Conservation (phyloP, 2,797 vertebrate species). For the Pantherophis alleghaniensis region DNA sequence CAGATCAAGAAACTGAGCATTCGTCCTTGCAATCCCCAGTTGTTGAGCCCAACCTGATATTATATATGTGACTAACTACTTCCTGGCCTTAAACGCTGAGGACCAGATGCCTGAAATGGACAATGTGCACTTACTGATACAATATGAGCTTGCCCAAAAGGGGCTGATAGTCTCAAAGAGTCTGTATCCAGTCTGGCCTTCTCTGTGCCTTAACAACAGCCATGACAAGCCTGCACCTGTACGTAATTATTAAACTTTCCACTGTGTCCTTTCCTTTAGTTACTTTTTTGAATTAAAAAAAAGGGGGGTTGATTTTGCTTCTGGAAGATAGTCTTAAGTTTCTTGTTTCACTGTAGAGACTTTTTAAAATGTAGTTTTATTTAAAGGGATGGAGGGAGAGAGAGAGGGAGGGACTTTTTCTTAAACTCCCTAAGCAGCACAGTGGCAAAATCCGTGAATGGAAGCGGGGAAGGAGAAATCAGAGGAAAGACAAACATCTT, state of each 20-base stretch:
- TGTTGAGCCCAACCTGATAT: neutral
- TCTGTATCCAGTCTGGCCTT: conserved; percentile 18
- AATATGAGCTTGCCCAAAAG: neutral
- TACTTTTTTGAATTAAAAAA: conserved; percentile 21
- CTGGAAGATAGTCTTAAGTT: conserved; percentile 36
- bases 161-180: neutral
- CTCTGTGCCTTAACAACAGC: neutral
- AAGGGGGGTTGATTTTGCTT: neutral
- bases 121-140: neutral
- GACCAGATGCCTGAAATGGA: neutral
- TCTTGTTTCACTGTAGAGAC: conserved; percentile 34
- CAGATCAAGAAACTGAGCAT: neutral
- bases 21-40: neutral
- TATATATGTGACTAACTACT: neutral
- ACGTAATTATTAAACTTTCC: conserved; percentile 26
- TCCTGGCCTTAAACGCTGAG: neutral
- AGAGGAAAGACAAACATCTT: conserved; percentile 51
- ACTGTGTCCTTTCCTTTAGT: conserved; percentile 28
- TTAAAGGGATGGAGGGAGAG: neutral
- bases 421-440: conserved; percentile 22
- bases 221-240: neutral
- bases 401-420: neutral
- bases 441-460: conserved; percentile 33
- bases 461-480: conserved; percentile 14
- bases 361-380: conserved; percentile 40